Percentiles rank a stretch among this genome's conserved stretches.
phyloP scores from a whole-genome alignment of 2,797 vertebrate species.

The Vultur gryphus region DNA sequence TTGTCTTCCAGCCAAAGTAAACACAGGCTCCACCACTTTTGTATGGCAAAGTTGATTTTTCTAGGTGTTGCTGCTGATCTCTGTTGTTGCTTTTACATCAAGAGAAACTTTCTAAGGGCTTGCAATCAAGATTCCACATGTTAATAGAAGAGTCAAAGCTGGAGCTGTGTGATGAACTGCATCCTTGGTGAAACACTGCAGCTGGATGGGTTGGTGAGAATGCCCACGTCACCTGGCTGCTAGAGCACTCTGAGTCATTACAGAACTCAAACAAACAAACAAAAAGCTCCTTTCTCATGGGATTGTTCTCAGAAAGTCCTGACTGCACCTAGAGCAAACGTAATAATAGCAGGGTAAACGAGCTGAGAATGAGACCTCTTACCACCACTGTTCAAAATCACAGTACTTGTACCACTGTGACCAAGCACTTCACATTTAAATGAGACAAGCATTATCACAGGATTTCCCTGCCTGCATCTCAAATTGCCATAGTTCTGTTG shows the following conservation, averaged over 20 bases:
- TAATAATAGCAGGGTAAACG: not conserved
- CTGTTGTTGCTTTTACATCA: not conserved
- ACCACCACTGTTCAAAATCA: not conserved
- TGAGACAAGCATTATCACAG: not conserved
- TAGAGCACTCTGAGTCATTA: not conserved
- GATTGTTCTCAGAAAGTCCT: not conserved
- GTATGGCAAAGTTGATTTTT: not conserved
- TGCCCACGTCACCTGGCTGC: not conserved
- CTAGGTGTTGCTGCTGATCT: conserved; percentile 20
- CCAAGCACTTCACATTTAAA: not conserved
- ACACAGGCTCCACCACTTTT: not conserved
- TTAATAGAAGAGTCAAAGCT: not conserved
- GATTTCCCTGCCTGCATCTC: not conserved
- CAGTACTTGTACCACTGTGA: accelerated
- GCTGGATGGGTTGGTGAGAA: not conserved
- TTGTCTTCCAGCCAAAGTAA: conserved; percentile 17
- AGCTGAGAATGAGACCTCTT: not conserved
- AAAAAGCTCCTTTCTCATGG: not conserved
- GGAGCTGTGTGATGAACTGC: not conserved
- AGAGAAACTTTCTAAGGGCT: not conserved
- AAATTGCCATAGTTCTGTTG: not conserved
- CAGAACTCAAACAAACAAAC: not conserved
- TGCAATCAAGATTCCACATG: not conserved
- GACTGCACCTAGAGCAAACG: not conserved
- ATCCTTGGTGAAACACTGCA: not conserved